Percentiles rank a stretch among this genome's conserved stretches.
These are phyloP conservation scores for Perca flavescens DNA, from an alignment of 2,113 vertebrate genomes.

Conservation along the genomic window DNA sequence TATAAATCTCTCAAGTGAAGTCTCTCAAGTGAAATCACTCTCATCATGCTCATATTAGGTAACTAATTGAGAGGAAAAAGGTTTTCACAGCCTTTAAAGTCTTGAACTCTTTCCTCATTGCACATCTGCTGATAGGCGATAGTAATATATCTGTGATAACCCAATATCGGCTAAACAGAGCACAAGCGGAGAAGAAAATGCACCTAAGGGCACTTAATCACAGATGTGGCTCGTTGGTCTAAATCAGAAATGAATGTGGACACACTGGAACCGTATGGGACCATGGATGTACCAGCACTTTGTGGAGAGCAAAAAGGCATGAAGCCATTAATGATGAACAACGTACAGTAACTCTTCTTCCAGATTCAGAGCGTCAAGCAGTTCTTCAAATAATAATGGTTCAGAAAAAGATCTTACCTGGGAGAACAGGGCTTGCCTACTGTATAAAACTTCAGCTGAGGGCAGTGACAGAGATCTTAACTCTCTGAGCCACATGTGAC, in stretches of 20 bases:
- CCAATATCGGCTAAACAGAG: not conserved
- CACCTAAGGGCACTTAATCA: slow-evolving; percentile 62
- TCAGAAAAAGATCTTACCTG: slow-evolving; percentile 46
- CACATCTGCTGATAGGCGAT: not conserved
- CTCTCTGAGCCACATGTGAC: slow-evolving; percentile 66
- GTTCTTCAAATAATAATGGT: slow-evolving; percentile 60
- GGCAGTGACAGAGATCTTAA: slow-evolving; percentile 50
- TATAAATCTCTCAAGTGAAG: no score
- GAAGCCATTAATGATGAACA: slow-evolving; percentile 48
- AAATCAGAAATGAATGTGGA: slow-evolving; percentile 56
- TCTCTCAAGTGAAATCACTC: no score
- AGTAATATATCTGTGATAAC: not conserved
- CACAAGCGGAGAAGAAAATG: slow-evolving; percentile 51
- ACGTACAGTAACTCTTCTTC: slow-evolving; percentile 21
- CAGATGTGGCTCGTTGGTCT: slow-evolving; percentile 53
- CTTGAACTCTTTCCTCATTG: not conserved
- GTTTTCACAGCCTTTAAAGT: not conserved
- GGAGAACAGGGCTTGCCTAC: slow-evolving; percentile 42
- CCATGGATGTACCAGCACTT: slow-evolving; percentile 4
- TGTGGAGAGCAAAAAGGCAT: slow-evolving; percentile 24
- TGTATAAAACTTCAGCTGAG: slow-evolving; percentile 26
- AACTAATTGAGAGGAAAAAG: not conserved
- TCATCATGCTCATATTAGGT: not conserved
- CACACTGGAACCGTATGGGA: slow-evolving; percentile 19
- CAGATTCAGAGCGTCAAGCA: slow-evolving; percentile 48